Evolutionary conservation across 2,113 vertebrate species (phyloP), one percentile per base, ranked within the genome.

Genomic region (Apeltes quadracus): DNA sequence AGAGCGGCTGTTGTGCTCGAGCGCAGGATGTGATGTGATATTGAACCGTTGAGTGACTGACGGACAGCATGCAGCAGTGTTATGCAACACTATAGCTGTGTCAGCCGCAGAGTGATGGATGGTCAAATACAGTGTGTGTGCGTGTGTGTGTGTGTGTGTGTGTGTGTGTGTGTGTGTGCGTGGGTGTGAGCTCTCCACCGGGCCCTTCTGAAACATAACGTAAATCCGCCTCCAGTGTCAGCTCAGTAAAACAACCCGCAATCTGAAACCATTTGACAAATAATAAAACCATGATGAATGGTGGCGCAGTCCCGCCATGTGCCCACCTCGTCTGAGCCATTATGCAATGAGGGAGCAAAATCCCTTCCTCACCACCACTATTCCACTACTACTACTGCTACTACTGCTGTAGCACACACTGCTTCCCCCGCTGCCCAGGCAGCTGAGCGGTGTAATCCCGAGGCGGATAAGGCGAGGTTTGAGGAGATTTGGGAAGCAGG

Each of bases 361-460:
- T 53, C 54, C 68, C 71, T 57, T 55, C 62, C 63, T 54, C 71
- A 48, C 23, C 54, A 25, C 73, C 48, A 22, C 61, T 15, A 27
- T 41, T 22, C 43, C 9, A 54, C 79, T n/a, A 51, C 74, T 25
- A n/a, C 53, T 23, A 57, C 77, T 23, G 18, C 56, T 54, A 12
- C 65, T 39, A 1, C 58, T 68, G 3, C 44, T 58, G 77, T 75
- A 83, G 75, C 71, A 38, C 18, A 38, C 18, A 69, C 72, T 43
- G 22, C 80, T 78, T 78, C 76, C 68, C 63, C 75, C 34, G 78
- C 86, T 78, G 39, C 82, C 81, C 75, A 14, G 79, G 85, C 84
- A 88, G 85, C 84, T 87, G 88, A 91, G 87, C 85, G 79, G 79
- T 87, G 87, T 92, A 89, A 89, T 91, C 87, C 83, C 81, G 4